phyloP scores from a whole-genome alignment of 2,113 vertebrate genomes.

The Pomatostomus ruficeps region DNA sequence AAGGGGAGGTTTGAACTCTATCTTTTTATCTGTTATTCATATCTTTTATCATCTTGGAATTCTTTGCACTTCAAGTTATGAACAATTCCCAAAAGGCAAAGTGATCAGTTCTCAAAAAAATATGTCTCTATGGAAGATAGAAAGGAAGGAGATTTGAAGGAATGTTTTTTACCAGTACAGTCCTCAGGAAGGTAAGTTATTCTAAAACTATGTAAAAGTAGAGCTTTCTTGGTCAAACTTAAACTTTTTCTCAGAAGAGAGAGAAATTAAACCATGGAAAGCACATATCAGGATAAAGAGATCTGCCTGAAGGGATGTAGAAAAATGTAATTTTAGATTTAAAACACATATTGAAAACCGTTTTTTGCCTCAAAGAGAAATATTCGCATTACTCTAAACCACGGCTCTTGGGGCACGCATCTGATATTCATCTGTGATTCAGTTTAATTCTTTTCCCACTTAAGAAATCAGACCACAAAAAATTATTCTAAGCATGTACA shows the following conservation, averaged over 20 bases:
- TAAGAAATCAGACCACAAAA: neutral
- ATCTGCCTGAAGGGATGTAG: neutral
- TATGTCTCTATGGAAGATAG: neutral
- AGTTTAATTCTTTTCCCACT: neutral
- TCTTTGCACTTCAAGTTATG: neutral
- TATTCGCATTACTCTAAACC: neutral
- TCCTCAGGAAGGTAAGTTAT: neutral
- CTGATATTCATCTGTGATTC: slow-evolving; percentile 3
- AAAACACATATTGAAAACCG: slow-evolving; percentile 8
- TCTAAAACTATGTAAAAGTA: neutral
- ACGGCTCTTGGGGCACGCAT: neutral
- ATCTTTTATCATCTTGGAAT: neutral
- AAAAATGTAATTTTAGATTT: slow-evolving; percentile 20
- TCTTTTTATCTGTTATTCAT: neutral
- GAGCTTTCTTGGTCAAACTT: neutral
- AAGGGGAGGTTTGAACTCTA: neutral
- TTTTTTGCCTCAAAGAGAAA: slow-evolving; percentile 9
- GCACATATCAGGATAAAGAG: neutral
- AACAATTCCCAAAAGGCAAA: neutral
- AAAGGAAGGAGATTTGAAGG: neutral
- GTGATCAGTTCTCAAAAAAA: neutral
- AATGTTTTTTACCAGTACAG: neutral
- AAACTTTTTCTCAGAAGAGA: neutral
- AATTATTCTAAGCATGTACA: neutral
- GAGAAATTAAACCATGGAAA: neutral